Base-by-base conservation (phyloP, 2,888 invertebrate species). In the Trichopria drosophilae region DNA sequence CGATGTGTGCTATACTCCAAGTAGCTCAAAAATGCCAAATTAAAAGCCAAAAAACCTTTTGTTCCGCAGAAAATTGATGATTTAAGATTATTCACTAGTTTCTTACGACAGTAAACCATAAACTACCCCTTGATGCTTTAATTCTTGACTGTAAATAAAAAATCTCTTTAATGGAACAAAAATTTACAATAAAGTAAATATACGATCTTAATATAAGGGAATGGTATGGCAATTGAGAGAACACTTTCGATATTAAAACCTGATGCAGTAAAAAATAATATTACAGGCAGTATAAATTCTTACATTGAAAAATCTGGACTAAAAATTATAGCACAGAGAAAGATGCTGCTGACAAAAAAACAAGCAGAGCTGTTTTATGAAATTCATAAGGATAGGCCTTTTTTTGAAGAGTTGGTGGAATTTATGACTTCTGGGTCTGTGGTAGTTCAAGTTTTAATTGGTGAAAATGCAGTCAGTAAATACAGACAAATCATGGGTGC, bases 231-330 rank as follows among this genome's bases (percentile, higher is more conserved):
- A 40, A 47, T 47, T 47, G 47, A 40, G 39, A 47, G 28, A 15
- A 47, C 47, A 47, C 47, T 47, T 39, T 47, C 47, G 47, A 47
- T 47, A 47, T 39, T 47, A 47, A 47, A 47, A 39, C 47, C 47
- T 47, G 47, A 47, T 47, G 40, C 47, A 47, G 39, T 39, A 24
- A 39, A 39, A 47, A 47, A 39, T 32, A 47, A 47, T 40, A 39
- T 47, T 47, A 39, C 39, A 39, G 47, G 47, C 39, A 39, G 40
- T 31, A 47, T 47, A 47, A 47, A 47, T 47, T 39, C 39, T 23
- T 39, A 39, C 39, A 39, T 47, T 32, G 39, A 32, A 47, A 23
- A 26, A 31, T 39, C 47, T 40, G 47, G 40, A 40, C 47, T 47
- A 4, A 39, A 47, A 39, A 47, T 47, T 19, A 47, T 40, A 47